Conservation (phyloP, 2,888 invertebrate genomes). For the Leptinotarsa rubiginosa region DNA sequence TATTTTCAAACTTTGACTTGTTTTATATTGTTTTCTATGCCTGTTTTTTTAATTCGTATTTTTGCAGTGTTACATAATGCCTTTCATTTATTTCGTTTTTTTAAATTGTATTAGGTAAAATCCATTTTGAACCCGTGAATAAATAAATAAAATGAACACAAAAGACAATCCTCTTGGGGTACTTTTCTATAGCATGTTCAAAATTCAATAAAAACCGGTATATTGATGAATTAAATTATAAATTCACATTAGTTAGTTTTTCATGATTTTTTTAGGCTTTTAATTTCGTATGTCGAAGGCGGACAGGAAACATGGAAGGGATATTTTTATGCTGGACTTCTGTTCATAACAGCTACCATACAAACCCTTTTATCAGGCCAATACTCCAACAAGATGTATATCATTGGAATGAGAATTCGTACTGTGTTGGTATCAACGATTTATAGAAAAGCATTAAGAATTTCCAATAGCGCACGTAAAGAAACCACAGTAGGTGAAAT, state of each 20-base stretch:
- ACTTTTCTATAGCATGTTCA: not conserved
- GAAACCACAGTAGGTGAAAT: slow-evolving; percentile 91
- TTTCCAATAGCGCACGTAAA: slow-evolving; percentile 84
- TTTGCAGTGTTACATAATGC: too few species aligned
- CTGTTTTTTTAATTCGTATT: too few species aligned
- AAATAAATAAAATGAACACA: too few species aligned
- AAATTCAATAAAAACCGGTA: not conserved
- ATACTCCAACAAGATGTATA: slow-evolving; percentile 92
- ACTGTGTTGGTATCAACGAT: slow-evolving; percentile 91
- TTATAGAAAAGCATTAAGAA: slow-evolving; percentile 85
- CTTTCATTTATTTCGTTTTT: too few species aligned
- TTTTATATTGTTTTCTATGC: too few species aligned
- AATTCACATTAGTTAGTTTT: slow-evolving; percentile 51
- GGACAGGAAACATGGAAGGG: slow-evolving; percentile 85
- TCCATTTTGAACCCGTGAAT: too few species aligned
- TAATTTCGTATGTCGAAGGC: slow-evolving; percentile 78
- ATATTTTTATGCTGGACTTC: slow-evolving; percentile 80
- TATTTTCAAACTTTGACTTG: too few species aligned
- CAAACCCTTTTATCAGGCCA: slow-evolving; percentile 90
- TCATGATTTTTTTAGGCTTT: slow-evolving; percentile 67
- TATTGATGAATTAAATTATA: not conserved
- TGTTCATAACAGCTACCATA: slow-evolving; percentile 80
- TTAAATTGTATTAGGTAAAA: too few species aligned
- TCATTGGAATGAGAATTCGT: slow-evolving; percentile 90
- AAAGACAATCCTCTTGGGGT: too few species aligned